Base-by-base conservation (phyloP, 2,888 invertebrate species). In the Hyposoter didymator region DNA sequence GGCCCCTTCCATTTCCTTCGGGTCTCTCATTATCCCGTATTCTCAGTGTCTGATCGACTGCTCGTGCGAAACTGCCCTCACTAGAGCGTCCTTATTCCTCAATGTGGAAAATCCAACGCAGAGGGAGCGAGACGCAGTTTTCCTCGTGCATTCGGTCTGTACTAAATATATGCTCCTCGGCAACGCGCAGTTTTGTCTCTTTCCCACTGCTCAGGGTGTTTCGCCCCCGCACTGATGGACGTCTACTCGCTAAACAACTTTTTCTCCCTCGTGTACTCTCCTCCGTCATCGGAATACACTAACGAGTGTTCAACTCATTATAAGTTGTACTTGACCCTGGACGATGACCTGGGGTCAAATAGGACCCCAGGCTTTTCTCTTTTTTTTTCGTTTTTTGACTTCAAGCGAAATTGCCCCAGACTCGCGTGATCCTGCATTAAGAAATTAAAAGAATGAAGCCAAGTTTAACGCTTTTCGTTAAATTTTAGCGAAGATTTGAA, bases 271-370 rank as follows among this genome's bases (percentile, higher is more conserved):
- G 62, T 76, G 67, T 28, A 28, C 52, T 52, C 79, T 55, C 43
- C 73, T 72, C 64, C 82, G 80, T 86, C 84, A 87, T 87, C 82
- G 86, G 73, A 87, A 87, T 87, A 28, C 35, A 87, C 86, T 88
- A 88, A 89, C 88, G 87, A 89, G 88, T 88, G 87, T n/a, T n/a
- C 88, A 88, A 88, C 89, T 89, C 88, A 88, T 88, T 89, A 89
- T 88, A 89, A 89, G 87, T 89, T 89, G 87, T 47, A 89, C 87
- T 82, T 88, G 87, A 86, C 87, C 87, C 84, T 75, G 82, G 81
- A 88, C 88, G 28, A 2, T 28, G 2, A 28, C 28, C 28, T 28
- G 28, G 28, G 28, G 2, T 2, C 1, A 28, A 28, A 28, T 1
- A 28, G 1, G 28, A 28, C 28, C 28, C 28, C 28, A 28, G 28